Percentiles rank a stretch among this genome's conserved stretches.
Conservation (phyloP, 53 echinoderm and acorn worm species). For the Antedon mediterranea region DNA sequence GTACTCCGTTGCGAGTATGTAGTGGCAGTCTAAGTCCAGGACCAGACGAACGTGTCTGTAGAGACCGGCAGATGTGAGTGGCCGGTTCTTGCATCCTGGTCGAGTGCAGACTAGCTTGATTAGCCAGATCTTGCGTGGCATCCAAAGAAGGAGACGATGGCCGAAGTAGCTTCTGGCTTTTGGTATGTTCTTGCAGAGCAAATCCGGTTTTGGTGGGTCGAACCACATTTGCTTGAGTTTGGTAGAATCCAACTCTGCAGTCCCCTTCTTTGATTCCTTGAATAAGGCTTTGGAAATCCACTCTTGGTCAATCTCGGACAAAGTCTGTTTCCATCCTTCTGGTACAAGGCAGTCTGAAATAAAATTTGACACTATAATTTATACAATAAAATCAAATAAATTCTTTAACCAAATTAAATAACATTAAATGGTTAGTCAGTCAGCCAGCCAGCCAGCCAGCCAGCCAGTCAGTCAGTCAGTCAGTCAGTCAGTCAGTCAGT, state of each 20-base stretch:
- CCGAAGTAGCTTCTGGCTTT: slow-evolving; percentile 6
- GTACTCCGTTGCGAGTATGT: slow-evolving; percentile 53
- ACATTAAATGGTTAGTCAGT: no score
- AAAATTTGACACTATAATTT: neutral
- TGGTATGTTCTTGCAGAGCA: slow-evolving; percentile 7
- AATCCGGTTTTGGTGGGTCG: slow-evolving; percentile 20
- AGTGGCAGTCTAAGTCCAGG: slow-evolving; percentile 38
- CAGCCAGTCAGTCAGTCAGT: no score
- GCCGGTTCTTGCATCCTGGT: neutral
- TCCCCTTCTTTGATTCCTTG: slow-evolving; percentile 15
- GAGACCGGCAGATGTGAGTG: slow-evolving; percentile 30
- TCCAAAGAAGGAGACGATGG: slow-evolving; percentile 27
- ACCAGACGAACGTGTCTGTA: slow-evolving; percentile 41
- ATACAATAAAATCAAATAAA: neutral
- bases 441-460: no score
- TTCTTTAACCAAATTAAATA: no score
- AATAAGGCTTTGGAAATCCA: slow-evolving; percentile 36
- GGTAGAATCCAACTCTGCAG: slow-evolving; percentile 9
- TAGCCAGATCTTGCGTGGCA: slow-evolving; percentile 27
- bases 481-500: no score
- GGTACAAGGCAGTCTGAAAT: slow-evolving; percentile 23
- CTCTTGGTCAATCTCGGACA: slow-evolving; percentile 27
- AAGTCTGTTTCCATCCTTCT: slow-evolving; percentile 34
- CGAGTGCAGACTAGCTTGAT: slow-evolving; percentile 12
- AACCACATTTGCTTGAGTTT: slow-evolving; percentile 24